These are phyloP conservation scores for Gambusia yucatana DNA, from an alignment of 2,797 vertebrate species.

Conservation along the genomic window DNA sequence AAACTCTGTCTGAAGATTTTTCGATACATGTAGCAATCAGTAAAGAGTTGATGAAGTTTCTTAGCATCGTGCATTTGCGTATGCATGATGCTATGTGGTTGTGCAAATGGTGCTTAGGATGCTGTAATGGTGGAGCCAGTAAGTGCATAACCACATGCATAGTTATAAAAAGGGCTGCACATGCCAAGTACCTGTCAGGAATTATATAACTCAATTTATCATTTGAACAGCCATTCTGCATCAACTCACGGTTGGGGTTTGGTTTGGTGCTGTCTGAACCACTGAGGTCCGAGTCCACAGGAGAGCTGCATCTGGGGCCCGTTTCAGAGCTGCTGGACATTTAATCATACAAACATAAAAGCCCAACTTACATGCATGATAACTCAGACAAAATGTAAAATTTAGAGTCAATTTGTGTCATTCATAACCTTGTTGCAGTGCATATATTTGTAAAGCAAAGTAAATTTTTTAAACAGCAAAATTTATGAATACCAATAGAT, in stretches of 20 bases:
- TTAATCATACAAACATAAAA: slow-evolving; percentile 24
- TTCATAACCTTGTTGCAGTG: background rate
- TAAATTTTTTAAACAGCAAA: background rate
- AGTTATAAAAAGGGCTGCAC: background rate
- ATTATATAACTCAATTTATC: background rate
- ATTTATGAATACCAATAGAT: background rate
- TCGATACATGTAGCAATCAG: background rate
- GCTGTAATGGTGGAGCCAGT: background rate
- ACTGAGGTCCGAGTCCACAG: slow-evolving; percentile 80
- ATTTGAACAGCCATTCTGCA: background rate
- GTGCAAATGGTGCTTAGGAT: background rate
- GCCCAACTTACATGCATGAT: background rate
- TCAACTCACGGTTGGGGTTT: slow-evolving; percentile 84
- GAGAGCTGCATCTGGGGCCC: slow-evolving; percentile 91
- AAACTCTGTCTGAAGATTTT: background rate
- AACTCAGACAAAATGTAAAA: slow-evolving; percentile 8
- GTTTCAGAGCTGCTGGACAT: slow-evolving; percentile 86
- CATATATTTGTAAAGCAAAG: background rate
- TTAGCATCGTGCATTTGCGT: no score
- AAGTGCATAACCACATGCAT: background rate
- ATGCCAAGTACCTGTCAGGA: background rate
- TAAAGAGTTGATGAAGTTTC: background rate
- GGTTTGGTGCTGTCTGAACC: slow-evolving; percentile 66
- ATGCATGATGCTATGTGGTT: background rate
- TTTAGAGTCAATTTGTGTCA: background rate